Base-by-base conservation (phyloP, 1,140 invertebrate species). In the Tetraneura akinire region DNA sequence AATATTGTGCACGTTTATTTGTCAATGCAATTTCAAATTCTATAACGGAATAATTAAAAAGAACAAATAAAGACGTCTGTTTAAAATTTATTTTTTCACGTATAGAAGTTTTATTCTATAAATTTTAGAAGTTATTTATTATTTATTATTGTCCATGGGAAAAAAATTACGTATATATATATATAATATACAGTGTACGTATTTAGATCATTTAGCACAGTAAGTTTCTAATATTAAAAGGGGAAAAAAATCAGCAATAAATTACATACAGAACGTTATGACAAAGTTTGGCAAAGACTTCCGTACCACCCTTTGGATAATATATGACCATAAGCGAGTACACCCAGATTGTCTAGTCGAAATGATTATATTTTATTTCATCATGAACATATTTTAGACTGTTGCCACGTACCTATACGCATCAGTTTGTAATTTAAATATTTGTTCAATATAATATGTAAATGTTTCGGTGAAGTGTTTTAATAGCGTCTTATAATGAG, bases 271-370 rank as follows among this genome's bases (percentile, higher is more conserved):
- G 47, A 51, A 51, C 47, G 23, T 29, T 51, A 71, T 49, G 21
- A 45, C 47, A 71, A 71, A 71, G 68, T 71, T 71, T 71, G 68
- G 68, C 29, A 23, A 32, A 21, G 26, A 71, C 68, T 51, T 71
- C 47, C 11, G 18, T 11, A 49, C 47, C 68, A 71, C 68, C 47
- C 47, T 71, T 71, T 71, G 49, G 18, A 18, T 71, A 68, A 45
- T 29, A 14, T 70, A 47, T 26, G 23, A 14, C 23, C 23, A 47
- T 70, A 26, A 70, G 49, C 23, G 29, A 47, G 8, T 37, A 8
- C 3, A 37, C 3, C 32, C 32, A 10, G 23, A 49, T 53, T 13
- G n/a, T 29, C 16, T 4, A 47, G 13, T 26, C 13, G 0, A 37
- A 37, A 37, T 37, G n/a, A n/a, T n/a, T n/a, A n/a, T 37, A 37